Evolutionary conservation across 2,113 vertebrate genomes (phyloP).

Genomic region (Corythoichthys haematopterus): DNA sequence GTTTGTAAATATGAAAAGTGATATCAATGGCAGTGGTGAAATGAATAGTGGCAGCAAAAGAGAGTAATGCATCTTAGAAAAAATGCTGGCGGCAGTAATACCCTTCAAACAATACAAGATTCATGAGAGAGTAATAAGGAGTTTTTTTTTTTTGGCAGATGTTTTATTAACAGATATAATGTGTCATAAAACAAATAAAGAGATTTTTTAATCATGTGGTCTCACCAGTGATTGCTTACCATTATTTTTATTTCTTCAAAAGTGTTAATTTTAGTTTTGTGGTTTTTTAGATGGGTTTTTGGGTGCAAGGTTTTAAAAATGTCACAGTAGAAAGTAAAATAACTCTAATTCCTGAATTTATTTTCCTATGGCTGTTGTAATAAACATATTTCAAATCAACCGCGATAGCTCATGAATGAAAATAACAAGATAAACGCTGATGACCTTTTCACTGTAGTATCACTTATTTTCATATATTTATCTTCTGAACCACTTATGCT

Average conservation of each 20-base stretch:
- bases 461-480: too few relatives aligned
- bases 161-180: slow-evolving; percentile 72
- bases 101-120: slow-evolving; percentile 43
- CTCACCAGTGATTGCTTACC: slow-evolving; percentile 21
- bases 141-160: slow-evolving; percentile 69
- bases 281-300: too few relatives aligned
- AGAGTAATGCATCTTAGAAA: slow-evolving; percentile 43
- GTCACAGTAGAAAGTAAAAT: too few relatives aligned
- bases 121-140: slow-evolving; percentile 38
- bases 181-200: slow-evolving; percentile 65
- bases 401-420: too few relatives aligned
- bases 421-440: too few relatives aligned
- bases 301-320: too few relatives aligned
- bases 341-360: too few relatives aligned
- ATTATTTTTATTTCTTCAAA: slow-evolving; percentile 1
- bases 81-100: slow-evolving; percentile 33
- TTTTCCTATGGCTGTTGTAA: too few relatives aligned
- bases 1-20: slow-evolving; percentile 53
- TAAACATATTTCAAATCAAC: too few relatives aligned
- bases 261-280: too few relatives aligned
- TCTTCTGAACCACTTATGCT: too few relatives aligned
- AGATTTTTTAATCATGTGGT: slow-evolving; percentile 55
- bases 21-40: slow-evolving; percentile 12
- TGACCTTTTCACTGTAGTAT: too few relatives aligned
- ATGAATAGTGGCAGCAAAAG: slow-evolving; percentile 53